These are phyloP conservation scores for Drosophila koepferae DNA, from an alignment of 2,888 invertebrate genomes.

Conservation along the genomic window DNA sequence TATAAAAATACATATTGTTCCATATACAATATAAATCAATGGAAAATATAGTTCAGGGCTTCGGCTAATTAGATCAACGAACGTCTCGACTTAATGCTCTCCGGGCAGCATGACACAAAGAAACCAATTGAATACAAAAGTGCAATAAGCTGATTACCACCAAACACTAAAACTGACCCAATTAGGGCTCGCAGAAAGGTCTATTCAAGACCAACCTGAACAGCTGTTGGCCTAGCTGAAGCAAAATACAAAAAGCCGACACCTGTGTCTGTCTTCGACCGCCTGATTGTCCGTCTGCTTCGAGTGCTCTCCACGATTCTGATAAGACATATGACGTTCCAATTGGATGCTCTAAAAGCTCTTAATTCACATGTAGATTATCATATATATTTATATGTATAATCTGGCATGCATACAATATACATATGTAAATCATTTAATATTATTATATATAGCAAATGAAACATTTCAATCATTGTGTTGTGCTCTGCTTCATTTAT, in stretches of 20 bases:
- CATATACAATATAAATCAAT: constrained; percentile 34
- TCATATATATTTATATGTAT: constrained; percentile 13
- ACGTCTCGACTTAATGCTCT: constrained; percentile 12
- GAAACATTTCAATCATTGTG: constrained; percentile 42
- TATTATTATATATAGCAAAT: constrained; percentile 6
- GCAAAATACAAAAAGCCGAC: neutral
- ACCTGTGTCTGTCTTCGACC: constrained; percentile 21
- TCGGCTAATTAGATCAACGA: constrained; percentile 53
- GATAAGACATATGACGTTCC: constrained; percentile 55
- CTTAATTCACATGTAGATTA: constrained; percentile 35
- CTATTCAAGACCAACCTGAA: neutral
- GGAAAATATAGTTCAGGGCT: constrained; percentile 63
- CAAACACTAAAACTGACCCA: constrained; percentile 26
- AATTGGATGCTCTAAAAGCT: constrained; percentile 43
- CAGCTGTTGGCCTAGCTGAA: constrained; percentile 7
- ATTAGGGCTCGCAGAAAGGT: constrained; percentile 15
- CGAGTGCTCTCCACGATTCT: constrained; percentile 21
- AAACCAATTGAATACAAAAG: constrained; percentile 44
- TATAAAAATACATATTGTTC: constrained; percentile 17
- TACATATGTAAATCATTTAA: constrained; percentile 12
- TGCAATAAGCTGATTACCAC: constrained; percentile 59
- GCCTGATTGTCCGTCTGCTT: constrained; percentile 8
- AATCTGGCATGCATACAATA: constrained; percentile 4
- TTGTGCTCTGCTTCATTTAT: constrained; percentile 17
- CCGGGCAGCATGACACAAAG: constrained; percentile 45